phyloP scores from a whole-genome alignment of 2,888 invertebrate genomes.

The Apotomis betuletana region DNA sequence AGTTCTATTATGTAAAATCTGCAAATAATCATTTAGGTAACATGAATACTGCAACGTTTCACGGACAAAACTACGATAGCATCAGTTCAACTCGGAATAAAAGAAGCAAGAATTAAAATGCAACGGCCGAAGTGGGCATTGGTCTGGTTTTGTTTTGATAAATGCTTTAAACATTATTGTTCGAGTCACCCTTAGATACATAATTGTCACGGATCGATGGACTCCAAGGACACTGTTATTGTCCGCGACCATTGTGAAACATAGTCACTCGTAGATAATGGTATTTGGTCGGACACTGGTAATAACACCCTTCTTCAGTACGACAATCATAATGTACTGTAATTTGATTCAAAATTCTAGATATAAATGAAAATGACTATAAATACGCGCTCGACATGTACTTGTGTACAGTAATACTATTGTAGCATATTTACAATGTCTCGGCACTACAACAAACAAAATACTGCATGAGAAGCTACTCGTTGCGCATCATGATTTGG shows the following conservation, averaged over 20 bases:
- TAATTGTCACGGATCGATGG: constrained; percentile 50
- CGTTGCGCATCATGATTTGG: neutral
- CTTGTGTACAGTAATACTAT: no score
- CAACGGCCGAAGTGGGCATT: neutral
- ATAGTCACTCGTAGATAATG: constrained; percentile 38
- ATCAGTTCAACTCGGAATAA: neutral
- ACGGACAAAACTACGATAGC: neutral
- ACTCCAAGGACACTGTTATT: constrained; percentile 46
- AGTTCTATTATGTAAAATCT: neutral
- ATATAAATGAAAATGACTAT: constrained; percentile 7
- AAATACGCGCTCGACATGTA: constrained; percentile 1
- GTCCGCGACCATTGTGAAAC: constrained; percentile 23
- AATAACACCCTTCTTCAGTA: constrained; percentile 31
- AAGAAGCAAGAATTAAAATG: constrained; percentile 1
- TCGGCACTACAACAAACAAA: neutral
- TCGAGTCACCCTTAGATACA: constrained; percentile 40
- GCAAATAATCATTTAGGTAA: neutral
- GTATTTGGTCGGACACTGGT: constrained; percentile 38
- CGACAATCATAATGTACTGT: constrained; percentile 24
- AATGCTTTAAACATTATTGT: constrained; percentile 21
- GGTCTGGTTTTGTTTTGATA: constrained; percentile 10
- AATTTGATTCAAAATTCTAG: constrained; percentile 3
- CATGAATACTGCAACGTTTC: neutral
- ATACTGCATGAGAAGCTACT: neutral
- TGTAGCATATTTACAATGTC: no score